Conservation (phyloP, 2,113 vertebrate genomes). For the Toxotes jaculatrix region DNA sequence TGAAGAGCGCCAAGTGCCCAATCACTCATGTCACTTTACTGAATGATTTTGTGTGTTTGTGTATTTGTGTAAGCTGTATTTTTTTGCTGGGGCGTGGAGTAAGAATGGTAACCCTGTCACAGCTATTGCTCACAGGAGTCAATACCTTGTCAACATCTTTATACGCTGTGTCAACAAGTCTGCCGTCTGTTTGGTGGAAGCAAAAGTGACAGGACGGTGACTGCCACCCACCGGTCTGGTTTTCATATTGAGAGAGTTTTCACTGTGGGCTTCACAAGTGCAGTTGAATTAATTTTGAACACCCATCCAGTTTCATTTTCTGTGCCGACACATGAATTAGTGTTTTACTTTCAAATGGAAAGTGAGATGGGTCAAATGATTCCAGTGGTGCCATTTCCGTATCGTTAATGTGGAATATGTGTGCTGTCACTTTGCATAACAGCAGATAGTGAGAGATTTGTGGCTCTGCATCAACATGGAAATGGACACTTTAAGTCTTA, state of each 20-base stretch:
- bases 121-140: conserved; percentile 58
- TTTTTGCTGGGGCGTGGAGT: conserved; percentile 34
- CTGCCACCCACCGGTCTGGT: conserved; percentile 48
- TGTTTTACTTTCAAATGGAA: conserved; percentile 27
- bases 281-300: conserved; percentile 29
- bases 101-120: conserved; percentile 55
- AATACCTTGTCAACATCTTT: conserved; percentile 74
- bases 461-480: conserved; percentile 25
- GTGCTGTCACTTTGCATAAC: conserved; percentile 30
- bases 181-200: conserved; percentile 45
- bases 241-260: conserved; percentile 37
- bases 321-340: conserved; percentile 46
- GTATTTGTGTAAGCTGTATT: conserved; percentile 30
- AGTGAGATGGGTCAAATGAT: conserved; percentile 21
- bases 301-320: conserved; percentile 28
- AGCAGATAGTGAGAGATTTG: conserved; percentile 10
- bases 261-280: background rate
- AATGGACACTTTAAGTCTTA: conserved; percentile 34
- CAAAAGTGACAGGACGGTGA: conserved; percentile 62
- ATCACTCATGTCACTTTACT: conserved; percentile 56
- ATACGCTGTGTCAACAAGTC: conserved; percentile 68
- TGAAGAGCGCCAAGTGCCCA: conserved; percentile 44
- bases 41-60: conserved; percentile 47
- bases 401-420: conserved; percentile 31
- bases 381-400: conserved; percentile 14